phyloP scores from a whole-genome alignment of 2,888 invertebrate species.

The Ephialtes manifestator region DNA sequence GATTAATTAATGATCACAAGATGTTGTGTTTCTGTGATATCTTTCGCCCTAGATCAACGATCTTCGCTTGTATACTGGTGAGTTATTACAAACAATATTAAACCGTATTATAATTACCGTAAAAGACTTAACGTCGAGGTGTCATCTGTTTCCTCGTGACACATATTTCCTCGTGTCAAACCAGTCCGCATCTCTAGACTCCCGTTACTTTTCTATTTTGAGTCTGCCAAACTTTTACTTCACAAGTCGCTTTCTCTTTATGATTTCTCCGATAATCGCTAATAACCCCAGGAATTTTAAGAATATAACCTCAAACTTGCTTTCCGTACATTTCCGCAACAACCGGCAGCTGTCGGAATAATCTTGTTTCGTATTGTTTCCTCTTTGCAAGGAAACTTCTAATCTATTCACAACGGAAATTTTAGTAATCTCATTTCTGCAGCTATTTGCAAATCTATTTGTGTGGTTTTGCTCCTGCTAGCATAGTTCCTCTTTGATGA shows the following conservation, averaged over 20 bases:
- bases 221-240: background rate
- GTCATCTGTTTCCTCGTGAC: constrained; percentile 69
- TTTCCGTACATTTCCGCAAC: background rate
- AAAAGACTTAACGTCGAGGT: constrained; percentile 34
- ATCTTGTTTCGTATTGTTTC: constrained; percentile 2
- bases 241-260: constrained; percentile 15
- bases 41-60: constrained; percentile 80
- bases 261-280: background rate
- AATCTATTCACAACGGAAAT: background rate
- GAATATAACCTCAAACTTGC: constrained; percentile 57
- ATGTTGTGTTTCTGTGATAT: constrained; percentile 82
- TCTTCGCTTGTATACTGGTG: constrained; percentile 84
- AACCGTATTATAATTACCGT: constrained; percentile 40
- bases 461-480: background rate
- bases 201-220: constrained; percentile 24
- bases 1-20: constrained; percentile 80
- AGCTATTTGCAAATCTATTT: background rate
- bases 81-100: constrained; percentile 74
- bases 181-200: background rate
- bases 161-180: constrained; percentile 69
- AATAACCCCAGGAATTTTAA: background rate
- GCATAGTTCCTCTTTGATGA: constrained; percentile 8
- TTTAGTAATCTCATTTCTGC: background rate
- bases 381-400: background rate
- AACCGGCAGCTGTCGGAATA: constrained; percentile 41